Conservation (phyloP, 2,888 invertebrate species). For the Nesidiocoris tenuis region DNA sequence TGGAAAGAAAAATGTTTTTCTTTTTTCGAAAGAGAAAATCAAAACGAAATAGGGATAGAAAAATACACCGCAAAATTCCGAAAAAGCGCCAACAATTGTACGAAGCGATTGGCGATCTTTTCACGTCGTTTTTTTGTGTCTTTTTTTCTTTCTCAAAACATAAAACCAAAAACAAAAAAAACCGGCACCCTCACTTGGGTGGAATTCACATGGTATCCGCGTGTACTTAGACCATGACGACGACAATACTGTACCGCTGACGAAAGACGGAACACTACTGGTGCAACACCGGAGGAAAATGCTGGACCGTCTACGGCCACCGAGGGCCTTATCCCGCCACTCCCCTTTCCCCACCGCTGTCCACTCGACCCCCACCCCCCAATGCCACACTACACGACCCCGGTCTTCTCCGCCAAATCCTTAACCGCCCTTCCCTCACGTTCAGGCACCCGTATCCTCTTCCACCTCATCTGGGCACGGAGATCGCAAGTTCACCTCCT, state of each 20-base stretch:
- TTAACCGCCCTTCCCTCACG: no score
- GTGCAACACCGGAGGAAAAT: slow-evolving; percentile 15
- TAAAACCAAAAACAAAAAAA: slow-evolving; percentile 37
- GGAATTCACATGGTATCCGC: slow-evolving; percentile 6
- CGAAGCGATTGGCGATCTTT: no score
- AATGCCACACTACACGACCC: no score
- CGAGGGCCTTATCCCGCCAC: slow-evolving; percentile 1
- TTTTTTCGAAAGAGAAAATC: no score
- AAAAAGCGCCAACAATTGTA: no score
- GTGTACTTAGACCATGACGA: slow-evolving; percentile 9
- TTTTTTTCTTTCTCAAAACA: neutral
- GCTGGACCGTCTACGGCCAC: slow-evolving; percentile 12
- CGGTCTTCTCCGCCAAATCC: no score
- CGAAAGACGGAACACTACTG: slow-evolving; percentile 39
- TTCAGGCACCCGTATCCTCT: no score
- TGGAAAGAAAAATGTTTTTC: no score
- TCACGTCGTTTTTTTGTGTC: neutral
- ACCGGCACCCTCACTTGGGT: slow-evolving; percentile 31
- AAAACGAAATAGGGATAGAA: no score
- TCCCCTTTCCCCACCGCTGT: neutral
- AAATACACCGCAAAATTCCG: no score
- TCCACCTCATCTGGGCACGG: neutral
- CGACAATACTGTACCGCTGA: neutral
- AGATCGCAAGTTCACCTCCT: neutral
- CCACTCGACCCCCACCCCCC: neutral